Percentiles rank a stretch among this genome's conserved stretches.
Conservation (phyloP, 2,888 invertebrate genomes). For the Gandaritis pyraliata region DNA sequence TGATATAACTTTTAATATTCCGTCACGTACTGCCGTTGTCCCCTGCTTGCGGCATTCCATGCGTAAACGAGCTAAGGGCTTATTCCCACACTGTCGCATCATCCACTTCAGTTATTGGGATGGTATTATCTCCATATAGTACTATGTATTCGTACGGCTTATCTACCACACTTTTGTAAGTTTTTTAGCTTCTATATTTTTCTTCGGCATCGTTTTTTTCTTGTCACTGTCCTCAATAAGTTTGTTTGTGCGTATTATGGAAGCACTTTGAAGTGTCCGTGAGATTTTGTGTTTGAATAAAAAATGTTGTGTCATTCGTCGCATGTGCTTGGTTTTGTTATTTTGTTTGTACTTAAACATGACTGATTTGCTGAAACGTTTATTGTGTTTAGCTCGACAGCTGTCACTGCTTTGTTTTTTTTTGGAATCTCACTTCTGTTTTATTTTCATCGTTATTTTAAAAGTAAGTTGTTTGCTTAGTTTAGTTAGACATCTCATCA, state of each 20-base stretch:
- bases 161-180: conserved; percentile 3
- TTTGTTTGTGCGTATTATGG: conserved; percentile 50
- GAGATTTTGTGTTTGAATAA: conserved; percentile 50
- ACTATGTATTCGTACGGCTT: conserved; percentile 2
- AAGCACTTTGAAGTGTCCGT: conserved; percentile 58
- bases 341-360: conserved; percentile 47
- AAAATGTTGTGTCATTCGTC: conserved; percentile 59
- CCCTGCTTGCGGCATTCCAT: conserved; percentile 44
- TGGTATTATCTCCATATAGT: conserved; percentile 3
- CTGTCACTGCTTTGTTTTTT: conserved; percentile 31
- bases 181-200: conserved; percentile 26
- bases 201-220: conserved; percentile 32
- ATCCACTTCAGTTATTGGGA: conserved; percentile 36
- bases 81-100: conserved; percentile 42
- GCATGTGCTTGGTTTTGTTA: conserved; percentile 41
- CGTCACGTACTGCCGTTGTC: conserved; percentile 50
- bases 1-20: conserved; percentile 51
- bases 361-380: conserved; percentile 59
- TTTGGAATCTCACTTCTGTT: conserved; percentile 17
- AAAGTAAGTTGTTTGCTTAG: conserved; percentile 2
- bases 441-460: conserved; percentile 21
- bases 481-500: conserved; percentile 24
- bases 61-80: conserved; percentile 45
- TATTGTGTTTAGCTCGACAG: conserved; percentile 41
- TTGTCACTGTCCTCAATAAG: conserved; percentile 22